Base-by-base conservation (phyloP, 2,888 invertebrate genomes). In the Cremastobaeus sp. region DNA sequence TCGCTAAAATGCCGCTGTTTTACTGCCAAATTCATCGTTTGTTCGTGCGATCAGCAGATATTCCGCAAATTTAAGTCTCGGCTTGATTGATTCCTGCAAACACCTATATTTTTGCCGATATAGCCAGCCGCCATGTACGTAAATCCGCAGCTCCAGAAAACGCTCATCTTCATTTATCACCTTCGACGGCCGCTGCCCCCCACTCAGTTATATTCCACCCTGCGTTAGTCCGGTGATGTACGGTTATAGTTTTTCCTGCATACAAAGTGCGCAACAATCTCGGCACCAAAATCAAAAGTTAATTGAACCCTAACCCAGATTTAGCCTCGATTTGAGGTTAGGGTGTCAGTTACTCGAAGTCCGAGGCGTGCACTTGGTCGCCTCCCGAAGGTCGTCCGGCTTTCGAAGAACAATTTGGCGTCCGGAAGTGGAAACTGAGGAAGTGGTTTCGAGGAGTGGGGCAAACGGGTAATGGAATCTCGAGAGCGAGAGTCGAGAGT, bases 401-500 rank as follows among this genome's bases (percentile, higher is more conserved):
- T 57, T 43, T 47, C 21, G 65, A 41, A 41, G 66, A 66, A 60
- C 72, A 66, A 78, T 77, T 77, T 74, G 55, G 65, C 66, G 54
- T 75, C 69, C 78, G 76, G 78, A 81, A 79, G 75, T 77, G 64
- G 70, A 75, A 77, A 77, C 72, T 60, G 47, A 68, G 69, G 55
- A 60, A 73, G 60, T 43, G 54, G 72, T 59, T 20, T 35, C 50
- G 59, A 28, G 15, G 60, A 55, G 55, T 21, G 59, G 66, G 74
- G 66, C 57, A 37, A 64, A 39, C 65, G 79, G 78, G 76, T 81
- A 84, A 84, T 84, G 82, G 84, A 83, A 83, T 84, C 83, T 83
- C 81, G 83, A 84, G 83, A 84, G 84, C 79, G 83, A 84, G 83
- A 83, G 84, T 84, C 78, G 79, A 78, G 79, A 81, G 81, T 79